A percentile compares a stretch with the other conserved stretches of the same genome.
These are phyloP conservation scores for Neogale vison DNA, from an alignment of 2,113 vertebrate species.

Conservation along the genomic window DNA sequence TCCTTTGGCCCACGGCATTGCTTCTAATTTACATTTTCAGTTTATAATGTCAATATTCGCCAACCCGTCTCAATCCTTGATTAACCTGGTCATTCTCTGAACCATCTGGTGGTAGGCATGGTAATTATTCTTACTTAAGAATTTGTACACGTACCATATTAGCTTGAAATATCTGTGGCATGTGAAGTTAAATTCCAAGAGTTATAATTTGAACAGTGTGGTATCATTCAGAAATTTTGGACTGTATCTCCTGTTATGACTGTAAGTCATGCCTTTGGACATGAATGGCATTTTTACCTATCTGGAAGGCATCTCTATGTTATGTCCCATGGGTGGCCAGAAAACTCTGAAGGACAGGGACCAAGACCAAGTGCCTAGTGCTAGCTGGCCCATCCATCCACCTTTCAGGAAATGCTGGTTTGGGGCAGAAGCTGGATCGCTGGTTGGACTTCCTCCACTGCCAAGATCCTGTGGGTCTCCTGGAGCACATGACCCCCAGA, in stretches of 20 bases:
- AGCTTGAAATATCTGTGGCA: neutral
- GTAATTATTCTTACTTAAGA: neutral
- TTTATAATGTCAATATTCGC: neutral
- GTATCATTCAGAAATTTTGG: neutral
- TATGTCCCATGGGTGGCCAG: neutral
- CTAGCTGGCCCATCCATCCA: accelerated
- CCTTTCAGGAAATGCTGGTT: neutral
- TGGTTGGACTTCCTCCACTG: neutral
- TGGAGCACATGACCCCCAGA: neutral
- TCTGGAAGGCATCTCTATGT: neutral
- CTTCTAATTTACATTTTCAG: conserved; percentile 22
- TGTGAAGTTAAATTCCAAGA: neutral
- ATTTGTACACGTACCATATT: neutral
- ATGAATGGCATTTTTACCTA: neutral
- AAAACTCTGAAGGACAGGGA: neutral
- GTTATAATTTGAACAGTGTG: neutral
- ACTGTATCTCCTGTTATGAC: neutral
- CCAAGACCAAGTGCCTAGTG: neutral
- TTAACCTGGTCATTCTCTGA: neutral
- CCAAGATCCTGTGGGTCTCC: neutral
- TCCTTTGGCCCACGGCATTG: neutral
- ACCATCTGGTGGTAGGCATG: neutral
- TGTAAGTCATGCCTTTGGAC: neutral
- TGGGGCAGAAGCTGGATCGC: neutral
- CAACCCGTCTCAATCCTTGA: neutral